These are phyloP conservation scores for Nomia melanderi DNA, from an alignment of 1,140 invertebrate species.

Conservation along the genomic window DNA sequence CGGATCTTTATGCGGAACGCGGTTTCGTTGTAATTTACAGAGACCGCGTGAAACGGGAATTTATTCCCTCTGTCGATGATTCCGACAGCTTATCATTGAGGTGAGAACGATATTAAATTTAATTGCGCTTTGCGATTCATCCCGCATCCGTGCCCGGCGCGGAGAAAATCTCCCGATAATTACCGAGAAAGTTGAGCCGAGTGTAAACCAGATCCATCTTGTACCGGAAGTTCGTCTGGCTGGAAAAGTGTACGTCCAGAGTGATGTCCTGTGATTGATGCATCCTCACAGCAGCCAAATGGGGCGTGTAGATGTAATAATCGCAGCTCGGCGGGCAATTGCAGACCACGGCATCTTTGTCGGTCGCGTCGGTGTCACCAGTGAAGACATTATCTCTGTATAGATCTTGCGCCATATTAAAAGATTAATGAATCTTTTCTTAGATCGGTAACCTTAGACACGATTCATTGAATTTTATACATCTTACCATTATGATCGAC, in stretches of 20 bases:
- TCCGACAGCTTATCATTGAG: too few species aligned
- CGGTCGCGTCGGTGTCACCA: background rate
- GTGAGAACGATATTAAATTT: too few species aligned
- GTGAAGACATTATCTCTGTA: conserved; percentile 39
- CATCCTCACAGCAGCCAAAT: conserved; percentile 35
- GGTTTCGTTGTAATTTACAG: too few species aligned
- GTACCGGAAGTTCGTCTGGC: conserved; percentile 50
- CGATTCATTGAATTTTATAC: too few species aligned
- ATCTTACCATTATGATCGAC: conserved; percentile 40
- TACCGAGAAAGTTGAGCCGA: conserved; percentile 45
- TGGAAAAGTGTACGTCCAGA: conserved; percentile 47
- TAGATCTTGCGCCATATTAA: conserved; percentile 20
- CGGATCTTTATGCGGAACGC: too few species aligned
- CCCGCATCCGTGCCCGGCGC: too few species aligned
- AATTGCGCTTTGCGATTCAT: too few species aligned
- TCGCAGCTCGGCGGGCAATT: conserved; percentile 48
- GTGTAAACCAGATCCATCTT: conserved; percentile 50
- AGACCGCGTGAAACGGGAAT: too few species aligned
- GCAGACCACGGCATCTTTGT: conserved; percentile 41
- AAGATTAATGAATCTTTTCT: background rate
- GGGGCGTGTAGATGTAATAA: conserved; percentile 30
- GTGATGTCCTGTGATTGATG: conserved; percentile 19
- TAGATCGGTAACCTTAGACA: too few species aligned
- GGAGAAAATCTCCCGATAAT: background rate
- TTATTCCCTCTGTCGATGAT: too few species aligned